These are phyloP conservation scores for Luperina nickerlii DNA, from an alignment of 2,888 invertebrate genomes.

Conservation along the genomic window DNA sequence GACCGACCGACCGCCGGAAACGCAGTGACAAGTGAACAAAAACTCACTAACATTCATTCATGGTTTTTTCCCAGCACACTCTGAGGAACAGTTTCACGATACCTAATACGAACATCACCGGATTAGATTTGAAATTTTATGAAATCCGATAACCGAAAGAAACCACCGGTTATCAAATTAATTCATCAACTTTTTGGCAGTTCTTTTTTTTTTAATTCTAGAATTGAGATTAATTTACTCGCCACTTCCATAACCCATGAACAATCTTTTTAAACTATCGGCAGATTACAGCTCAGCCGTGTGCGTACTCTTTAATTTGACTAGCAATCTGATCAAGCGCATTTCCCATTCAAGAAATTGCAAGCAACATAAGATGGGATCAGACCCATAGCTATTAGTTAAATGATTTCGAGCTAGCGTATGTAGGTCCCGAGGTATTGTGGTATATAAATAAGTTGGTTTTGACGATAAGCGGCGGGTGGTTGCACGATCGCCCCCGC, in stretches of 20 bases:
- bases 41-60: constrained; percentile 86
- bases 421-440: constrained; percentile 68
- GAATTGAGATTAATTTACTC: constrained; percentile 9
- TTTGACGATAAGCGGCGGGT: constrained; percentile 80
- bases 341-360: constrained; percentile 55
- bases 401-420: constrained; percentile 65
- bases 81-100: constrained; percentile 80
- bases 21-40: constrained; percentile 89
- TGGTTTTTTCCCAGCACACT: constrained; percentile 80
- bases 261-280: constrained; percentile 24
- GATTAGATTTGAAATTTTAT: constrained; percentile 25
- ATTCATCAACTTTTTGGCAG: constrained; percentile 14
- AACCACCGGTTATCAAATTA: constrained; percentile 6
- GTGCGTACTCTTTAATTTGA: constrained; percentile 45
- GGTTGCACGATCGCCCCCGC: constrained; percentile 85
- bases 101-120: constrained; percentile 52
- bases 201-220: constrained; percentile 13
- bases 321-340: constrained; percentile 43
- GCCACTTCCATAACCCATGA: constrained; percentile 19
- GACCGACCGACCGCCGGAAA: constrained; percentile 86
- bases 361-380: constrained; percentile 56
- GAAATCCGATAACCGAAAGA: constrained; percentile 19
- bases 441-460: constrained; percentile 72
- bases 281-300: constrained; percentile 13
- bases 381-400: constrained; percentile 60